Evolutionary conservation across 2,888 invertebrate species (phyloP).

Genomic region (Spisula solida): DNA sequence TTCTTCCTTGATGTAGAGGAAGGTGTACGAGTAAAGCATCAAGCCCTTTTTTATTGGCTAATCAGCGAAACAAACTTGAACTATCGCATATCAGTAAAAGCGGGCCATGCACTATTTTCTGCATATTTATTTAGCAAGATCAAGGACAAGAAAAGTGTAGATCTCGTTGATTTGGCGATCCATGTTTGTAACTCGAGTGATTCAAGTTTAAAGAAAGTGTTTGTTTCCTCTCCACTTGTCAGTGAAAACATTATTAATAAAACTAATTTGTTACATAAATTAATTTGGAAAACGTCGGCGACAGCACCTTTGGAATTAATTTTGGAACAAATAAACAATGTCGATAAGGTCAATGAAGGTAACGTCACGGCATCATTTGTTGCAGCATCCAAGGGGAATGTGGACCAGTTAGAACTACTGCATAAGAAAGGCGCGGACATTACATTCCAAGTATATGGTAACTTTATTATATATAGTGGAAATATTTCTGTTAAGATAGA

Average conservation of each 20-base stretch:
- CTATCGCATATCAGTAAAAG: conserved; percentile 24
- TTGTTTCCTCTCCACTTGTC: neutral
- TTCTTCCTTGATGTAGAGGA: conserved; percentile 18
- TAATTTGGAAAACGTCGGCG: conserved; percentile 41
- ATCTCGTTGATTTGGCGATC: conserved; percentile 34
- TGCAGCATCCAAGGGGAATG: conserved; percentile 48
- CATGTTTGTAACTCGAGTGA: conserved; percentile 30
- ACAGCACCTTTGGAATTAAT: conserved; percentile 28
- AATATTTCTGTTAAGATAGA: conserved; percentile 6
- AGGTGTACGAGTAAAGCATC: conserved; percentile 8
- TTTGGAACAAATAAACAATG: neutral
- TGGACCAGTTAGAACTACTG: conserved; percentile 32
- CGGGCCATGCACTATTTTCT: conserved; percentile 17
- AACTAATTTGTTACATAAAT: conserved; percentile 16
- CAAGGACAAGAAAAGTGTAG: neutral
- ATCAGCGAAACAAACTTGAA: neutral
- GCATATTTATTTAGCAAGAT: conserved; percentile 11
- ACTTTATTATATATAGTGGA: neutral
- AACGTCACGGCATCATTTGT: conserved; percentile 50
- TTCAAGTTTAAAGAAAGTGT: neutral
- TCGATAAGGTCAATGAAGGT: conserved; percentile 41
- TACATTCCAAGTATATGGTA: conserved; percentile 21
- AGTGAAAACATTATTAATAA: neutral
- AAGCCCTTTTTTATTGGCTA: conserved; percentile 27
- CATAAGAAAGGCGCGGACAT: conserved; percentile 41